Percentiles rank a stretch among this genome's conserved stretches.
Conservation (phyloP, 2,797 vertebrate genomes). For the Spinus olivaceus region DNA sequence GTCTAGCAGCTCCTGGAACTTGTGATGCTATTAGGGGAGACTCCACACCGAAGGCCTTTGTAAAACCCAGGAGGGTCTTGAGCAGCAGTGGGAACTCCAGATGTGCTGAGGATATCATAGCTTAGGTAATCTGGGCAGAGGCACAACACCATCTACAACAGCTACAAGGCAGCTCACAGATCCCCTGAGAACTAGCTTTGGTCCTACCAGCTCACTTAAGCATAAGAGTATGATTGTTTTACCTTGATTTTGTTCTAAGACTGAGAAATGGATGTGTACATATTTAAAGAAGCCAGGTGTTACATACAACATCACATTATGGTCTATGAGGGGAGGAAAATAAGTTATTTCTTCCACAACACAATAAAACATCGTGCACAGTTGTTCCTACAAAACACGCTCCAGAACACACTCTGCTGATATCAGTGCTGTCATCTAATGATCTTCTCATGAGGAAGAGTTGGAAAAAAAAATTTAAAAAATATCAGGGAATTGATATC, state of each 20-base stretch:
- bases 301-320: not conserved
- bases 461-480: not conserved
- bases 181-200: not conserved
- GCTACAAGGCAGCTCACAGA: not conserved
- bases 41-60: not conserved
- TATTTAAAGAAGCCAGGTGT: not conserved
- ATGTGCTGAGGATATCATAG: not conserved
- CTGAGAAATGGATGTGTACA: not conserved
- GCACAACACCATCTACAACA: not conserved
- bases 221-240: not conserved
- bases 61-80: not conserved
- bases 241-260: not conserved
- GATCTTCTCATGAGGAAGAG: not conserved
- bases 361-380: not conserved
- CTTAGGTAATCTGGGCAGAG: not conserved
- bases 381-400: not conserved
- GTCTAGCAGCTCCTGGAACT: not conserved
- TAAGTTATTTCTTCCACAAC: not conserved
- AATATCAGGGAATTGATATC: not conserved
- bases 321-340: not conserved
- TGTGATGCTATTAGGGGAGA: not conserved
- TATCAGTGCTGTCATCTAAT: not conserved
- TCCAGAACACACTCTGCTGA: not conserved
- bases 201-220: not conserved
- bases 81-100: not conserved